These are phyloP conservation scores for Odontamblyopus lacepedii DNA, from an alignment of 2,797 vertebrate genomes.

Conservation along the genomic window DNA sequence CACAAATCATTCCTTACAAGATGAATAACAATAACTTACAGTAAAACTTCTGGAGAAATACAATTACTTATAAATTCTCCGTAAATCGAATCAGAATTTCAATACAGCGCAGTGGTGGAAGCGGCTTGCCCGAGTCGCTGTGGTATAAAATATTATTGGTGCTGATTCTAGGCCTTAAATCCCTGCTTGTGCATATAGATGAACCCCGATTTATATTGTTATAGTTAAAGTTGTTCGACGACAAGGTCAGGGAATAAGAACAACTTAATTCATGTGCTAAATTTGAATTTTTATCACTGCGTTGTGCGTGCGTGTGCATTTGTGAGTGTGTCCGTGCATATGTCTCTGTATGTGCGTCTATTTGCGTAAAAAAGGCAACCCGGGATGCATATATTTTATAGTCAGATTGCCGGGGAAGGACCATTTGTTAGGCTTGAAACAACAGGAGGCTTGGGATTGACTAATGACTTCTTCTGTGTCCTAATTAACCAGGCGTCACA, in stretches of 20 bases:
- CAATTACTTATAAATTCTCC: slow-evolving; percentile 51
- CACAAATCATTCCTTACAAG: slow-evolving; percentile 18
- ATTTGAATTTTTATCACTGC: slow-evolving; percentile 71
- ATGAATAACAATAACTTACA: slow-evolving; percentile 51
- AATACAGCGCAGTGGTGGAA: slow-evolving; percentile 36
- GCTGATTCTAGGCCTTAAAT: slow-evolving; percentile 56
- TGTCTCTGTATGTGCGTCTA: slow-evolving; percentile 28
- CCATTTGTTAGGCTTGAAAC: slow-evolving; percentile 79
- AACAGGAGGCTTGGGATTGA: slow-evolving; percentile 86
- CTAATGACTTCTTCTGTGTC: slow-evolving; percentile 85
- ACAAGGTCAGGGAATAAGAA: slow-evolving; percentile 69
- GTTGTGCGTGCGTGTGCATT: slow-evolving; percentile 35
- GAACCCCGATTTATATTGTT: slow-evolving; percentile 70
- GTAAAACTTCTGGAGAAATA: slow-evolving; percentile 36
- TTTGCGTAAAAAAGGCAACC: slow-evolving; percentile 6
- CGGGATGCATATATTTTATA: slow-evolving; percentile 70
- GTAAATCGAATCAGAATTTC: slow-evolving; percentile 54
- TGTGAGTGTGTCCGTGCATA: slow-evolving; percentile 43
- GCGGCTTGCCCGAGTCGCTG: slow-evolving; percentile 41
- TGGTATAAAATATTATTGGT: slow-evolving; percentile 60
- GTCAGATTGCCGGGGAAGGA: slow-evolving; percentile 70
- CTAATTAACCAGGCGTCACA: slow-evolving; percentile 82
- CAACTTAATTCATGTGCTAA: slow-evolving; percentile 73
- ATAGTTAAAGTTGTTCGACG: slow-evolving; percentile 67
- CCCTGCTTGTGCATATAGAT: slow-evolving; percentile 66